phyloP scores from a whole-genome alignment of 2,888 invertebrate species.

The Lepetodrilus schrolli region DNA sequence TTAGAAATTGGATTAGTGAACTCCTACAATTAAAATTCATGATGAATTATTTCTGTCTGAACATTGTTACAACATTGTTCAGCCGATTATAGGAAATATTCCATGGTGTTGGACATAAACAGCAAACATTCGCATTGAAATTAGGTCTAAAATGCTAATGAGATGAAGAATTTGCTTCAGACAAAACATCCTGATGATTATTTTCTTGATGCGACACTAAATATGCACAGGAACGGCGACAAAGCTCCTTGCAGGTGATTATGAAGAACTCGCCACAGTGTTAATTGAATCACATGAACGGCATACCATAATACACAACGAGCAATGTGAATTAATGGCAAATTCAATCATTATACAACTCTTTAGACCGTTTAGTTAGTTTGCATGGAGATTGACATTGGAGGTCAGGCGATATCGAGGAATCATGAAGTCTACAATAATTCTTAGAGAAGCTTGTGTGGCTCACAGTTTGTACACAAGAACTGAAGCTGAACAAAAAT shows the following conservation, averaged over 20 bases:
- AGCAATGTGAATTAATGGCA: background rate
- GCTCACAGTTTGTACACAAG: background rate
- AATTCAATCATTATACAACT: background rate
- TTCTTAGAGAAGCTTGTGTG: background rate
- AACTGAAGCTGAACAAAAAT: background rate
- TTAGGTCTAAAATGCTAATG: constrained; percentile 1
- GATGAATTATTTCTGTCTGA: too few species aligned
- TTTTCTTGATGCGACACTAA: background rate
- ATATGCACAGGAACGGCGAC: background rate
- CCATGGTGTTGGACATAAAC: background rate
- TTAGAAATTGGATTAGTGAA: too few species aligned
- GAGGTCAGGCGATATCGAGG: too few species aligned
- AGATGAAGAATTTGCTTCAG: background rate
- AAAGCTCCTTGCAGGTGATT: constrained; percentile 15
- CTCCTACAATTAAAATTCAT: too few species aligned
- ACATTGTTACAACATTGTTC: too few species aligned
- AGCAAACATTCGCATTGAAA: background rate
- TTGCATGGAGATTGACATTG: background rate
- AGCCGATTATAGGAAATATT: too few species aligned
- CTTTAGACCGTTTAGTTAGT: background rate
- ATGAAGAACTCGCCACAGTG: constrained; percentile 11
- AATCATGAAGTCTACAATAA: too few species aligned
- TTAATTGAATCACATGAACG: constrained; percentile 11
- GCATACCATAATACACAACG: background rate
- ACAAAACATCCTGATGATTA: background rate